A percentile compares a stretch with the other conserved stretches of the same genome.
Conservation (phyloP, 1,140 invertebrate genomes). For the silkworm (Bombyx mori) region DNA sequence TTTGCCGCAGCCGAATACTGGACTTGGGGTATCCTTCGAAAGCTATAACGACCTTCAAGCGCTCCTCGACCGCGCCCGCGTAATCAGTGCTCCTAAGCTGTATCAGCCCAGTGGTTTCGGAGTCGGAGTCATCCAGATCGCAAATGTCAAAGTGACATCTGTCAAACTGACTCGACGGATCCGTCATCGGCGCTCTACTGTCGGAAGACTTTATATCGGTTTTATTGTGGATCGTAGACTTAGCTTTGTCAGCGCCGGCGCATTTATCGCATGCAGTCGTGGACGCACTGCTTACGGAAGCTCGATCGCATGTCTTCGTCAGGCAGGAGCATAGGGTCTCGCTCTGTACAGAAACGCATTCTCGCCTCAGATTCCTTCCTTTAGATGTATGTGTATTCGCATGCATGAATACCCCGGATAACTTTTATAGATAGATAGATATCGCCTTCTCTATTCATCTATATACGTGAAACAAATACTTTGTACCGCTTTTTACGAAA, state of each 20-base stretch:
- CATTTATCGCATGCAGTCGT: too few species aligned
- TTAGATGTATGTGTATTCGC: too few species aligned
- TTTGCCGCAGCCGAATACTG: slow-evolving; percentile 44
- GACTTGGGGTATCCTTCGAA: slow-evolving; percentile 47
- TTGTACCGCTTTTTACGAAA: too few species aligned
- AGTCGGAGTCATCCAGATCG: slow-evolving; percentile 40
- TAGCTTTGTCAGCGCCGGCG: slow-evolving; percentile 14
- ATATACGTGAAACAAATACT: too few species aligned
- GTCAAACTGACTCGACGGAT: slow-evolving; percentile 17
- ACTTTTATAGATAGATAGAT: too few species aligned
- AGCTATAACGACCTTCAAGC: slow-evolving; percentile 45
- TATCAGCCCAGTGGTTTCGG: slow-evolving; percentile 46
- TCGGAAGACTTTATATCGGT: slow-evolving; percentile 19
- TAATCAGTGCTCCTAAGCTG: slow-evolving; percentile 48
- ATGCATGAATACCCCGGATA: too few species aligned
- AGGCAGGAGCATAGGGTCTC: too few species aligned
- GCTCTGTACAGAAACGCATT: too few species aligned
- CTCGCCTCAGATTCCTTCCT: too few species aligned
- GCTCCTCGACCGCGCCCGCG: slow-evolving; percentile 41
- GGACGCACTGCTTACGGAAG: too few species aligned
- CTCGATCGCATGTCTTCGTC: too few species aligned
- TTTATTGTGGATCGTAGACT: slow-evolving; percentile 28
- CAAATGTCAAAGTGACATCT: slow-evolving; percentile 25
- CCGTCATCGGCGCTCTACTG: slow-evolving; percentile 16
- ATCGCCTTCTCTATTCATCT: too few species aligned